phyloP scores from a whole-genome alignment of 1,140 invertebrate species.

The Calliopsis andreniformis region DNA sequence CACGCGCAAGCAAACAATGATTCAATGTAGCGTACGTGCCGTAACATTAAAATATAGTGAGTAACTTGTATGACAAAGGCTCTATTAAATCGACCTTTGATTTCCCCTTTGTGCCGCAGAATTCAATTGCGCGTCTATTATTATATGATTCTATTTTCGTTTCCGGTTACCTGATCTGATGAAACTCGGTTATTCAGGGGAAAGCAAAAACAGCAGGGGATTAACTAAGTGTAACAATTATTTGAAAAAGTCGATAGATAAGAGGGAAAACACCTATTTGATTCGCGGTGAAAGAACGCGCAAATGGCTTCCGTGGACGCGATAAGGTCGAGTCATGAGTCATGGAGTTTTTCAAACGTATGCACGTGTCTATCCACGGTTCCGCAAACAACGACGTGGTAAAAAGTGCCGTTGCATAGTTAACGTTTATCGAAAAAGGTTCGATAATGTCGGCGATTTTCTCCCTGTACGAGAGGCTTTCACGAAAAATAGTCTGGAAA shows the following conservation, averaged over 20 bases:
- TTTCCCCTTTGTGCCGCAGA: constrained; percentile 7
- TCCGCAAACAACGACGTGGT: constrained; percentile 28
- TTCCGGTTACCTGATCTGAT: not conserved
- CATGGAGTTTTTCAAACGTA: constrained; percentile 23
- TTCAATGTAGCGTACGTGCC: constrained; percentile 54
- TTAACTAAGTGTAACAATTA: not conserved
- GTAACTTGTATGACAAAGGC: constrained; percentile 51
- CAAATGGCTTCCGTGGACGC: constrained; percentile 15
- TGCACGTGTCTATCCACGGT: constrained; percentile 9
- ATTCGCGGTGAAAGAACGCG: constrained; percentile 20
- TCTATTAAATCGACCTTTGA: constrained; percentile 30
- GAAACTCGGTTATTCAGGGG: not conserved
- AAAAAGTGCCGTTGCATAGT: not conserved
- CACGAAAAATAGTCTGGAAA: constrained; percentile 10
- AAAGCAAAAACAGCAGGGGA: not conserved
- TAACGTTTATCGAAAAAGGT: constrained; percentile 32
- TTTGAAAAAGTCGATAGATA: not conserved
- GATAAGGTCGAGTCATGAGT: constrained; percentile 47
- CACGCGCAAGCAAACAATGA: constrained; percentile 37
- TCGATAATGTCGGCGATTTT: constrained; percentile 47
- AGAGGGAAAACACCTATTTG: not conserved
- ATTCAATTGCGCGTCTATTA: constrained; percentile 17
- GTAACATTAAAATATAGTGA: constrained; percentile 47
- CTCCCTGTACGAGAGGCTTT: not conserved
- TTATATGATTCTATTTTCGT: not conserved